Evolutionary conservation across 2,113 vertebrate species (phyloP).

Genomic region (Petromus typicus): DNA sequence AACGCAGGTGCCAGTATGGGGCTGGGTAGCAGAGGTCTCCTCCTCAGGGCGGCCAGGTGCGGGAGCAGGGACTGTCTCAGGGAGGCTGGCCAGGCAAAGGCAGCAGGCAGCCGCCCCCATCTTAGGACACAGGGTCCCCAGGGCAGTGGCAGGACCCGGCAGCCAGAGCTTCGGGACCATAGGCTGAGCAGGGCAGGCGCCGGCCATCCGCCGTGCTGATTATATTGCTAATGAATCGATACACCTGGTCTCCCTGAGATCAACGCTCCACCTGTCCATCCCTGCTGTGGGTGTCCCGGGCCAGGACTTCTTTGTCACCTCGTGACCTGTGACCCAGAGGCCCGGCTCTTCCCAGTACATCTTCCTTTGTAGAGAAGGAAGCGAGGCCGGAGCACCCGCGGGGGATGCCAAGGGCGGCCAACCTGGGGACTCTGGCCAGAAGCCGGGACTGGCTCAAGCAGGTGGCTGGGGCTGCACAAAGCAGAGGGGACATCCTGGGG

Average conservation of each 20-base stretch:
- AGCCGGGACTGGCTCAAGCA: background rate
- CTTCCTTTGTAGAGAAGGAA: background rate
- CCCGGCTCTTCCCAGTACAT: background rate
- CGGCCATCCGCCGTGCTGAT: background rate
- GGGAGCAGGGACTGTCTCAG: background rate
- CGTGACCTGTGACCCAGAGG: too few species aligned
- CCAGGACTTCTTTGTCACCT: background rate
- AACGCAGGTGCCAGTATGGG: fast-evolving
- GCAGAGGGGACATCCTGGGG: background rate
- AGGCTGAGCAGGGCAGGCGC: background rate
- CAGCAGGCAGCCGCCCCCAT: background rate
- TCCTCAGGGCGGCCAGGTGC: background rate
- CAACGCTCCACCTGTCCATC: background rate
- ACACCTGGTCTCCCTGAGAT: constrained; percentile 69
- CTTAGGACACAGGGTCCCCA: background rate
- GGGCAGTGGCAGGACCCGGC: background rate
- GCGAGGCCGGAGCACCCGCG: background rate
- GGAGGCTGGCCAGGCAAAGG: background rate
- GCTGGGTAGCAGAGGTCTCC: background rate
- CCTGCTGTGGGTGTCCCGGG: background rate
- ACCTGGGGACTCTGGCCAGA: background rate
- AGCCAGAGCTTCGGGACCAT: background rate
- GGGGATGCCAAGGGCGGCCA: background rate
- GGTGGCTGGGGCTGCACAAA: background rate
- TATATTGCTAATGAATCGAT: constrained; percentile 72